Evolutionary conservation across 2,888 invertebrate species (phyloP).

Genomic region (Pristionchus entomophagus): DNA sequence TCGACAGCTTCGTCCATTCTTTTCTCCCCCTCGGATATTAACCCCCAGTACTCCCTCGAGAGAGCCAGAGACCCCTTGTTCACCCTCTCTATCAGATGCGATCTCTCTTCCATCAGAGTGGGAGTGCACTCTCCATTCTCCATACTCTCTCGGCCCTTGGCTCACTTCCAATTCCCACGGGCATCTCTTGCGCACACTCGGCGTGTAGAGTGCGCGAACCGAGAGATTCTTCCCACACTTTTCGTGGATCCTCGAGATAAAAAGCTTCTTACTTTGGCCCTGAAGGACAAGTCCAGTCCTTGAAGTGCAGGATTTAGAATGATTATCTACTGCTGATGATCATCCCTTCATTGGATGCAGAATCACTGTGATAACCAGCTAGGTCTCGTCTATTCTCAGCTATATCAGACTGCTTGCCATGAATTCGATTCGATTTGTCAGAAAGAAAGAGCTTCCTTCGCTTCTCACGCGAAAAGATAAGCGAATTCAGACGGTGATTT

Average conservation of each 20-base stretch:
- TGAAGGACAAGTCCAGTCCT: neutral
- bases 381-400: too few species aligned
- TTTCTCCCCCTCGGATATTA: neutral
- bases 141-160: neutral
- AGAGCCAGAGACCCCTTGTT: neutral
- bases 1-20: neutral
- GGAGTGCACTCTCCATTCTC: neutral
- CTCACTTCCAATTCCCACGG: slow-evolving; percentile 9
- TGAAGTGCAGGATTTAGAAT: too few species aligned
- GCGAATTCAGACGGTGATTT: neutral
- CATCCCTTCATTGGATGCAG: too few species aligned
- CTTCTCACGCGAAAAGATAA: neutral
- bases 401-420: too few species aligned
- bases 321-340: too few species aligned
- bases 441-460: neutral
- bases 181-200: neutral
- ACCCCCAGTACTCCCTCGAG: neutral
- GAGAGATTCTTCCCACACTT: neutral
- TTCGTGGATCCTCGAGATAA: neutral
- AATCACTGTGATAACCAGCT: too few species aligned
- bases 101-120: neutral
- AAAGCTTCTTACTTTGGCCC: too few species aligned
- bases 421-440: neutral
- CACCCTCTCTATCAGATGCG: neutral
- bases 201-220: slow-evolving; percentile 7